Evolutionary conservation across 2,888 invertebrate genomes (phyloP), one percentile per base, ranked within the genome.

Genomic region (Amblyjoppa fuscipennis): DNA sequence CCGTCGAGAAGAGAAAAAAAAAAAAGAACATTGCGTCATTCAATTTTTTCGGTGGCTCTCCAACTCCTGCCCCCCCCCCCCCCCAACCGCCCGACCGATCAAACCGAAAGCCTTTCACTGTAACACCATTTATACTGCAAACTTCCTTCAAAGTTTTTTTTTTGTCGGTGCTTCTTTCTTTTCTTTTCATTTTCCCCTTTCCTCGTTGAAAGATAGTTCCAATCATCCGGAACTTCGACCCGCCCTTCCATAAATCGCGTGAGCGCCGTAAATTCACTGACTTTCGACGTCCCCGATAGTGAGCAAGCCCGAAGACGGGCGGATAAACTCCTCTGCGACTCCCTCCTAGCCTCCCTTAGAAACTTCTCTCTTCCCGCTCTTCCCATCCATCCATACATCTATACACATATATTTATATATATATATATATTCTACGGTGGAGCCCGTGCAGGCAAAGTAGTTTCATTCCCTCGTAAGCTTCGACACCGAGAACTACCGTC

Each of bases 401-500:
- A 38, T 6, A 38, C 2, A 7, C 9, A 41, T 41, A 41, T 45
- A 38, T 38, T 9, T 38, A 38, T 38, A 38, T 9, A 38, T 7
- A 38, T 38, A 38, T 38, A 38, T 38, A 38, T 4, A 38, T 9
- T 34, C 34, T 9, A 45, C 3, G 1, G 45, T 13, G 13, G 13
- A 45, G 11, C 45, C 45, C 45, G 45, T 45, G 1, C 20, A 34
- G 31, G 31, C 64, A 45, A 45, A 75, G 45, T 75, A 45, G 13
- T 45, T 45, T 45, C 28, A 59, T 79, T 64, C 34, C 49, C 7
- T 70, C 28, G 59, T 59, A 51, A 69, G 53, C 45, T 79, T 75
- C 75, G 59, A 41, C 31, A 70, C 66, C 53, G 64, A 64, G 34
- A 61, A 61, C 16, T 61, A 75, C 79, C 69, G 34, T 53, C 64